Conservation (phyloP, 2,797 vertebrate species). For the Limosa lapponica region DNA sequence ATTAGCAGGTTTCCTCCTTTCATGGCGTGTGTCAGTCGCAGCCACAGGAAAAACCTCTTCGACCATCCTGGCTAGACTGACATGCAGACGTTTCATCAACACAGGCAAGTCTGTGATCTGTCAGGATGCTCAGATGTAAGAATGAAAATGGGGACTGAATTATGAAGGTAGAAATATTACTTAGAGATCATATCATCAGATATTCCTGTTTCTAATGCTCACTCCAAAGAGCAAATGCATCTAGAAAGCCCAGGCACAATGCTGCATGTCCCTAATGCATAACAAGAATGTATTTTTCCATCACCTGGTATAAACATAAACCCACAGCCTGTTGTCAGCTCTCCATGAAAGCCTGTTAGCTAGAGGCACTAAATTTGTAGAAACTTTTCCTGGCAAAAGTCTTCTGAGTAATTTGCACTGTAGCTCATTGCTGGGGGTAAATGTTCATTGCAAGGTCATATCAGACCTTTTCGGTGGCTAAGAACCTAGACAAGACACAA, state of each 20-base stretch:
- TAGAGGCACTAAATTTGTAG: not conserved
- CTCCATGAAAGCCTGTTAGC: not conserved
- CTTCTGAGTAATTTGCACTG: not conserved
- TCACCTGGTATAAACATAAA: not conserved
- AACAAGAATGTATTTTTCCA: not conserved
- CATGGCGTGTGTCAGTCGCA: not conserved
- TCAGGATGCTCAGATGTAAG: not conserved
- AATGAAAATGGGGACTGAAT: not conserved
- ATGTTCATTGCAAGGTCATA: not conserved
- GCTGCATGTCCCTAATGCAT: not conserved
- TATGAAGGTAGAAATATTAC: not conserved
- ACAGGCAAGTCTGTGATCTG: not conserved
- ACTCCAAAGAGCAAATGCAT: not conserved
- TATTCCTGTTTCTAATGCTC: not conserved
- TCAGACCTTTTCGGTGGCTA: not conserved
- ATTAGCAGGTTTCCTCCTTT: not conserved
- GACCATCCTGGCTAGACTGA: not conserved
- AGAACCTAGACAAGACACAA: not conserved
- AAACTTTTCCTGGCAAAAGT: not conserved
- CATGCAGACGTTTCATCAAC: not conserved
- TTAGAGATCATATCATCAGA: not conserved
- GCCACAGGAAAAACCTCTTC: not conserved
- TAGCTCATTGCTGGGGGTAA: not conserved
- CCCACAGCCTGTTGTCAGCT: not conserved
- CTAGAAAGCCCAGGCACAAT: not conserved